Evolutionary conservation across 2,113 vertebrate species (phyloP), one percentile per base, ranked within the genome.

Genomic region (Phalacrocorax pelagicus): DNA sequence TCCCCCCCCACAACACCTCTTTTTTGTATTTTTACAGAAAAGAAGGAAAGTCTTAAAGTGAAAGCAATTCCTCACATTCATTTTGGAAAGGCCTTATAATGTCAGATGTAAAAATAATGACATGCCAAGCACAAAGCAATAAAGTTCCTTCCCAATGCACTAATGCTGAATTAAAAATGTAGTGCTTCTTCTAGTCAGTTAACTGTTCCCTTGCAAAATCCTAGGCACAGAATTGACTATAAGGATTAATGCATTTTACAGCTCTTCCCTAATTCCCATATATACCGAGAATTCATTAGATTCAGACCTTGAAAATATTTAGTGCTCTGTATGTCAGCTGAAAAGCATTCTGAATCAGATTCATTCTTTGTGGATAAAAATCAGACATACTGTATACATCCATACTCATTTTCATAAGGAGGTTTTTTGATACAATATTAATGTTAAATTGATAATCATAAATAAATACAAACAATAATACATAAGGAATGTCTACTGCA

Each of bases 1-100:
- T 96, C 34, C 75, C 51, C 52, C 58, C 78, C 85, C n/a, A n/a
- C n/a, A 26, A 22, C 93, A 96, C 87, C 94, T 97, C 78, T 51
- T 26, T 52, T 52, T 52, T 51, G 51, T 10, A 6, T 44, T 65
- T 85, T 88, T 97, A 88, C 95, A 97, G 98, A 96, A 97, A 97
- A 97, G 99, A 98, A 98, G 98, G 98, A 98, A 98, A 98, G 99
- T 99, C 98, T 97, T 98, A 98, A 99, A 98, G 98, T 98, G 99
- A 99, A 99, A 99, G 99, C 99, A 99, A 99, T 98, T 99, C 98
- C 98, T 99, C 98, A 99, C 99, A 99, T 99, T 99, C 99, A 99
- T 98, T 99, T 98, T 98, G 98, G 98, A 99, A 99, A 99, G 99
- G 99, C 99, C 98, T 99, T 99, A 97, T 98, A 98, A 98, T 97